Conservation (phyloP, 2,113 vertebrate species). For the Microtus montanus region DNA sequence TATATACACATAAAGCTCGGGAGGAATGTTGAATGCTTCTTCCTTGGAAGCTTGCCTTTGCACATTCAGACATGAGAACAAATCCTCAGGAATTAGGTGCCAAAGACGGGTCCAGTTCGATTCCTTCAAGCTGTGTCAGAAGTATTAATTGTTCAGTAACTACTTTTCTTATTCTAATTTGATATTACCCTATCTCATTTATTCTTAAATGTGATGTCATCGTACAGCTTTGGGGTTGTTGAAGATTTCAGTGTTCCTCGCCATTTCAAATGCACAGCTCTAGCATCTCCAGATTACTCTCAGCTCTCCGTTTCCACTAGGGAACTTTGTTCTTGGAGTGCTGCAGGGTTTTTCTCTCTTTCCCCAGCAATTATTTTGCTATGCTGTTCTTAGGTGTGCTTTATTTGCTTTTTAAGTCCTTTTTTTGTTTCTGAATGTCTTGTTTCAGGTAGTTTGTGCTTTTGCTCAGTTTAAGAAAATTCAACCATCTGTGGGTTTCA, state of each 20-base stretch:
- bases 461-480: constrained; percentile 27
- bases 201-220: not conserved
- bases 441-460: not conserved
- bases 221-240: not conserved
- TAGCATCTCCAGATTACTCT: too few species aligned
- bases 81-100: not conserved
- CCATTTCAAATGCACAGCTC: not conserved
- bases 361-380: not conserved
- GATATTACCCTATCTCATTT: too few species aligned
- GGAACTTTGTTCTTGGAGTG: not conserved
- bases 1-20: not conserved
- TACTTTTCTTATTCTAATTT: not conserved
- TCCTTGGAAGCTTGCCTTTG: not conserved
- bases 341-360: too few species aligned
- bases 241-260: not conserved
- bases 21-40: not conserved
- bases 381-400: not conserved
- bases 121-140: not conserved
- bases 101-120: not conserved
- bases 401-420: not conserved
- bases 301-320: not conserved
- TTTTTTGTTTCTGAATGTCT: not conserved
- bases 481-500: not conserved
- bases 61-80: too few species aligned
- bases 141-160: not conserved